phyloP scores from a whole-genome alignment of 1,140 invertebrate species.

The Euglossa dilemma region DNA sequence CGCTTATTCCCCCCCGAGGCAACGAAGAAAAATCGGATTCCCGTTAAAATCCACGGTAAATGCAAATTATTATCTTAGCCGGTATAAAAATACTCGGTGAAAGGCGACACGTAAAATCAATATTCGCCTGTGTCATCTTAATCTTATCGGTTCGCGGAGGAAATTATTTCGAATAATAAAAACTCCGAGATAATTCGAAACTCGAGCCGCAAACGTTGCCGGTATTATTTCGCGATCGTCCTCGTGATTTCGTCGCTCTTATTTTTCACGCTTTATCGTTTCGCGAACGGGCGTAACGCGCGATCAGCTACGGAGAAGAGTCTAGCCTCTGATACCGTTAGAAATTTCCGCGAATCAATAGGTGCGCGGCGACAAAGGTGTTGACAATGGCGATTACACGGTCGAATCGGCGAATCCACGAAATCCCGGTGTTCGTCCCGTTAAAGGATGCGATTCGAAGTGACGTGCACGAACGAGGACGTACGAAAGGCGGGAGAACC shows the following conservation, averaged over 20 bases:
- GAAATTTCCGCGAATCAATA: neutral
- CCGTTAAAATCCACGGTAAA: slow-evolving; percentile 20
- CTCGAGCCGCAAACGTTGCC: neutral
- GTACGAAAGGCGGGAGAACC: slow-evolving; percentile 65
- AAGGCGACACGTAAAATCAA: neutral
- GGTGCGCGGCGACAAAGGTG: neutral
- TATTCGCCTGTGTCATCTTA: neutral
- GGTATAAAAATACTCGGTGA: neutral
- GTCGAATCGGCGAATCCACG: slow-evolving; percentile 44
- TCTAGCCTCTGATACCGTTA: slow-evolving; percentile 7
- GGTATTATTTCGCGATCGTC: neutral
- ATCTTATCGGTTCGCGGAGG: slow-evolving; percentile 14
- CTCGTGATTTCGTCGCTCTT: neutral
- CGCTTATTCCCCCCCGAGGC: neutral
- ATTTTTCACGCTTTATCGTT: too few species aligned
- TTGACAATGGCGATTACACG: slow-evolving; percentile 57
- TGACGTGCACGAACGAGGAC: slow-evolving; percentile 52
- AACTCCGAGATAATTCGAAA: neutral
- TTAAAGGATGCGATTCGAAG: slow-evolving; percentile 61
- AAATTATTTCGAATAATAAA: neutral
- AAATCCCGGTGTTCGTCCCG: slow-evolving; percentile 66
- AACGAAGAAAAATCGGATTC: slow-evolving; percentile 5
- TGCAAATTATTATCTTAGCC: neutral
- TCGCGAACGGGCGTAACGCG: too few species aligned
- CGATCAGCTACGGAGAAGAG: neutral